Percentiles rank a stretch among this genome's conserved stretches.
phyloP scores from a whole-genome alignment of 2,113 vertebrate genomes.

The Erpornis zantholeuca region DNA sequence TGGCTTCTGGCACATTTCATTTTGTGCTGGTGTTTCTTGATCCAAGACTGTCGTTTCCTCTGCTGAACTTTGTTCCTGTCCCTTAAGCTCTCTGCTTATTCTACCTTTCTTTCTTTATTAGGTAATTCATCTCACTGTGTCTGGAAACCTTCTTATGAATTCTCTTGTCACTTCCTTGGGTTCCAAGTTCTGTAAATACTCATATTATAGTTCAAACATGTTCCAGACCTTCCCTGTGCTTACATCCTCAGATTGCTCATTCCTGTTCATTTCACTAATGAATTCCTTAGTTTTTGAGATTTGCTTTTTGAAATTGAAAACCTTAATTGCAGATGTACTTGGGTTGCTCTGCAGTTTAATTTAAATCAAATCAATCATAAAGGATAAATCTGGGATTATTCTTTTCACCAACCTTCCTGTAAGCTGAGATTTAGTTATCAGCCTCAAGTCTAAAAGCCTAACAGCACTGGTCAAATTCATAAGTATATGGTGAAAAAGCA shows the following conservation, averaged over 20 bases:
- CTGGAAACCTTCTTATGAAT: slow-evolving; percentile 52
- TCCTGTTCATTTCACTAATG: slow-evolving; percentile 14
- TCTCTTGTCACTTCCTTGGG: slow-evolving; percentile 39
- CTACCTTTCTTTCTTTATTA: slow-evolving; percentile 38
- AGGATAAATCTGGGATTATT: slow-evolving; percentile 23
- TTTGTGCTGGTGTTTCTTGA: slow-evolving; percentile 8
- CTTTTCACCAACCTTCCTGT: neutral
- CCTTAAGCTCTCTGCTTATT: slow-evolving; percentile 31
- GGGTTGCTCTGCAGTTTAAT: neutral
- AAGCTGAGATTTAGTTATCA: neutral
- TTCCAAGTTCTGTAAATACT: slow-evolving; percentile 25
- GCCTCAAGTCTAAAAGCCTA: neutral
- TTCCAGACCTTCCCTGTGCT: slow-evolving; percentile 41
- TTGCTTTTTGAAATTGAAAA: slow-evolving; percentile 49
- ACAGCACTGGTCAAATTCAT: neutral
- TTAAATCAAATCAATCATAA: slow-evolving; percentile 35
- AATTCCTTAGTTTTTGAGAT: slow-evolving; percentile 22
- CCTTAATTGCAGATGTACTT: slow-evolving; percentile 27
- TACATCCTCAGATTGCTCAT: neutral
- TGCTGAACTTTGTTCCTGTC: neutral
- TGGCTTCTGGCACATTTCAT: neutral
- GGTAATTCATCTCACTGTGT: slow-evolving; percentile 17
- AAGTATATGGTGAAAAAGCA: neutral
- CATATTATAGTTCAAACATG: slow-evolving; percentile 16
- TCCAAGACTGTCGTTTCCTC: neutral